Percentiles rank a stretch among this genome's conserved stretches.
These are phyloP conservation scores for Neotoma lepida DNA, from an alignment of 2,113 vertebrate genomes.

Conservation along the genomic window DNA sequence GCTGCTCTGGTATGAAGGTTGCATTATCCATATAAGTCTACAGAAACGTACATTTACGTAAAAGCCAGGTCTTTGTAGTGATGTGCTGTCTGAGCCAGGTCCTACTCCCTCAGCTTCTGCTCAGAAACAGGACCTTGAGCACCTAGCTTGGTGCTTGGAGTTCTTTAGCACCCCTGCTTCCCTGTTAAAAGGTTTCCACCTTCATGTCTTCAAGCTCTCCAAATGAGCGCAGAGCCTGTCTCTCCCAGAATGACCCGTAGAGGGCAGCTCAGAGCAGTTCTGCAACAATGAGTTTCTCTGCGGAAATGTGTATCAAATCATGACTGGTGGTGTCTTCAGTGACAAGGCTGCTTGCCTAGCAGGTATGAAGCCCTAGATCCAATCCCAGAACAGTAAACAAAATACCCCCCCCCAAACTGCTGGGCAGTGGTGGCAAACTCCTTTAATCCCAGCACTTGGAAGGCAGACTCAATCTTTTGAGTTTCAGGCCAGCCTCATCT, in stretches of 20 bases:
- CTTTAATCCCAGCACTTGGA: not conserved
- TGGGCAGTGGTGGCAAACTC: not conserved
- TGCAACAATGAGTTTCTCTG: not conserved
- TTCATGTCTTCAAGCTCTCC: not conserved
- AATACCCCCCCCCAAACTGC: not conserved
- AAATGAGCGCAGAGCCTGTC: not conserved
- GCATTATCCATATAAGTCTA: not conserved
- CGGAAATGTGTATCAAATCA: not conserved
- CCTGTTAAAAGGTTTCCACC: not conserved
- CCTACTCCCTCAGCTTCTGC: not conserved
- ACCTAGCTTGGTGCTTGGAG: not conserved
- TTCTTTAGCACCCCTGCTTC: not conserved
- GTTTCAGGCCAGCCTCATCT: not conserved
- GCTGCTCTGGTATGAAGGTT: not conserved
- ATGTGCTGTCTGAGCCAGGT: not conserved
- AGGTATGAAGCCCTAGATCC: not conserved
- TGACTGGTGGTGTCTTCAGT: not conserved
- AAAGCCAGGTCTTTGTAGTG: not conserved
- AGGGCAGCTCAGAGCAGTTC: conserved; percentile 8
- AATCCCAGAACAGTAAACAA: not conserved
- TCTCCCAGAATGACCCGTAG: not conserved
- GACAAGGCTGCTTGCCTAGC: not conserved
- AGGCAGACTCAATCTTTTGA: not conserved
- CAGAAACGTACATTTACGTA: not conserved
- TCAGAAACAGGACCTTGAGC: not conserved